These are phyloP conservation scores for Oligia fasciuncula DNA, from an alignment of 2,888 invertebrate genomes.

Conservation along the genomic window DNA sequence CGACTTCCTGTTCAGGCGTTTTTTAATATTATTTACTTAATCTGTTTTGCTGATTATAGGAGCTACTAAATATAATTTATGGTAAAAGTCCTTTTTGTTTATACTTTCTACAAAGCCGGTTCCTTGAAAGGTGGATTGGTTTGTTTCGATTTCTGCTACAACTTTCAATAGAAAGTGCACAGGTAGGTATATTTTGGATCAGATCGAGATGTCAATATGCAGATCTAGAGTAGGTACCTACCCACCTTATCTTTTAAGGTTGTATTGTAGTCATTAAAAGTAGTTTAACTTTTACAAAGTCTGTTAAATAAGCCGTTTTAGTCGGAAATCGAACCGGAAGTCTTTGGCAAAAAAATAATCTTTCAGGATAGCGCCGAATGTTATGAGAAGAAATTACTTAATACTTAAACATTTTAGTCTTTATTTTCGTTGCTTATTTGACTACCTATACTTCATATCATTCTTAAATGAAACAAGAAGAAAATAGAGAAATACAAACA, in stretches of 20 bases:
- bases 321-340: neutral
- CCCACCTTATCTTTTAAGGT: neutral
- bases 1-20: neutral
- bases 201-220: neutral
- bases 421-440: neutral
- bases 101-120: neutral
- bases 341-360: neutral
- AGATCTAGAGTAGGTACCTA: neutral
- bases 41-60: neutral
- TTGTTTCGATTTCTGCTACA: conserved; percentile 7
- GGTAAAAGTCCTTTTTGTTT: neutral
- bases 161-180: conserved; percentile 30
- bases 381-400: too few relatives aligned
- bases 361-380: neutral
- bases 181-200: neutral
- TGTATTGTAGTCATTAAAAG: neutral
- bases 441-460: too few relatives aligned
- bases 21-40: neutral
- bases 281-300: neutral
- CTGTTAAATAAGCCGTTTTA: neutral
- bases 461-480: neutral
- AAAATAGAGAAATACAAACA: neutral
- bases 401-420: neutral
- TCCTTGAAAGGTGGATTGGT: neutral
- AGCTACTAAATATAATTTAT: neutral